Base-by-base conservation (phyloP, 2,797 vertebrate species). In the Rhinogobio ventralis region DNA sequence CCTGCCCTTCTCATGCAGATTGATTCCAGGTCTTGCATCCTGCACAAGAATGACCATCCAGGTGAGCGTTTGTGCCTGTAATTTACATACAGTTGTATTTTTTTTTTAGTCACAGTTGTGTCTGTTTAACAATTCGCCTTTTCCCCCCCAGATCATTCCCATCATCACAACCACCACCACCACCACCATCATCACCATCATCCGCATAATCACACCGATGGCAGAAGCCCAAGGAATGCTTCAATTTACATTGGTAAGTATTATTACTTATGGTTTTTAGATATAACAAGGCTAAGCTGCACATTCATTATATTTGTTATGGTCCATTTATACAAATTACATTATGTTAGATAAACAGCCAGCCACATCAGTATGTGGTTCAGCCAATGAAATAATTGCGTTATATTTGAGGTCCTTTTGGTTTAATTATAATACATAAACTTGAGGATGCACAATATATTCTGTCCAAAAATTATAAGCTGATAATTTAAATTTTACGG, bases 1-100 rank as follows among this genome's bases (percentile, higher is more conserved):
- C 98, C 98, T 45, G 97, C 97, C 51, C 97, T 99, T 62, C 95
- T 99, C 87, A 94, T 96, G 90, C 98, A 99, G 92, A 97, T 99
- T 0, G 97, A 98, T 67, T 90, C 92, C 15, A 94, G 95, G 6
- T 95, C 95, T 23, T 99, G 98, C 91, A 87, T 98, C 88, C 85
- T 93, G 75, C 96, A 97, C 86, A 88, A 90, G 33, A 90, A 92
- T 0, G 90, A 88, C 67, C 82, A 91, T 45, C 86, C 86, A 85
- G 86, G 87, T 90, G 53, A 55, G 84, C 45, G 33, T 62, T 53
- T 55, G 7, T 60, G 6, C 19, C 7, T 73, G 20, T 39, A 8
- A 81, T 60, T 76, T 57, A 30, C 23, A 60, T 76, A n/a, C n/a
- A 19, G 20, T 53, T 57, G 28, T 23, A 30, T 30, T 74, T 33